Evolutionary conservation across 1,140 invertebrate genomes (phyloP).

Genomic region (Mya arenaria): DNA sequence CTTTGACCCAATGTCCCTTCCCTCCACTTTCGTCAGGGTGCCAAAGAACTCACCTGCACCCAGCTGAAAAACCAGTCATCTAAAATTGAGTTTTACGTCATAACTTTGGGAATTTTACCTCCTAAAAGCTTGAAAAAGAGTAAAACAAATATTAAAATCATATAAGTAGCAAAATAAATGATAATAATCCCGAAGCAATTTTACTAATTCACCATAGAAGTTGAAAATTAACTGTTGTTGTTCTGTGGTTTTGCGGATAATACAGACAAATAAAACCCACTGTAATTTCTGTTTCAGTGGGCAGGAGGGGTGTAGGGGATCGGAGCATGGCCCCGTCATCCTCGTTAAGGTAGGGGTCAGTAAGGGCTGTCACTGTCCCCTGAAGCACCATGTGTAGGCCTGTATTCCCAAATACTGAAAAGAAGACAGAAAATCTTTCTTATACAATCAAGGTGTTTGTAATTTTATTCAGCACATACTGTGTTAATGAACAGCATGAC

Average conservation of each 20-base stretch:
- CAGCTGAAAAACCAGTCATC: slow-evolving; percentile 63
- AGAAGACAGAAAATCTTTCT: no score
- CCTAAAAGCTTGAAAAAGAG: no score
- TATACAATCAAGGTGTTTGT: no score
- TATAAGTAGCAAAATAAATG: no score
- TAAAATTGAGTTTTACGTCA: neutral
- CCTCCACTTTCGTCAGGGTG: slow-evolving; percentile 72
- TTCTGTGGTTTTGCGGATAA: no score
- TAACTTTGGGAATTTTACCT: neutral
- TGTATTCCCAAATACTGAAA: slow-evolving; percentile 78
- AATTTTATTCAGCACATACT: no score
- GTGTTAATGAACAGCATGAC: no score
- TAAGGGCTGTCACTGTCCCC: slow-evolving; percentile 73
- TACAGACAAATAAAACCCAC: no score
- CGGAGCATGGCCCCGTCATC: slow-evolving; percentile 47
- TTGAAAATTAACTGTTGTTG: no score
- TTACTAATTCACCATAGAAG: no score
- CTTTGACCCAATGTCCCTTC: slow-evolving; percentile 70
- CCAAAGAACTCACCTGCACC: slow-evolving; percentile 78
- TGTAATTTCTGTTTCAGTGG: no score
- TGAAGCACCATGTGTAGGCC: slow-evolving; percentile 78
- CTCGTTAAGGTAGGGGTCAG: slow-evolving; percentile 65
- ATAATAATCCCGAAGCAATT: neutral
- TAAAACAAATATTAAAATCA: no score
- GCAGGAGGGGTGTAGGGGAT: slow-evolving; percentile 66